phyloP scores from a whole-genome alignment of 2,113 vertebrate species.

The Pangasianodon gigas region DNA sequence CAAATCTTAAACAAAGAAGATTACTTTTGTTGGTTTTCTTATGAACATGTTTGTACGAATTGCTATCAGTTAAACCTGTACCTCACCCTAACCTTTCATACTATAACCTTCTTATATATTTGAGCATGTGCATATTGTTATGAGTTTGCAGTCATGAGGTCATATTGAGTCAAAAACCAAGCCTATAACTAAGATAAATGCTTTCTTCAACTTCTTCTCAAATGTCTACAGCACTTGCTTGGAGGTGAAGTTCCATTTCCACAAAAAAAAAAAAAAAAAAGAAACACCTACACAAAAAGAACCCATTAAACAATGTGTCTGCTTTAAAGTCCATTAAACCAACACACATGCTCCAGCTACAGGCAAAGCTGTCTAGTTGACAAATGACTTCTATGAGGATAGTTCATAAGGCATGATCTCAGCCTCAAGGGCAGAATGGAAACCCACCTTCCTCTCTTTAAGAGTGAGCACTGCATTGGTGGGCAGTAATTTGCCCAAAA shows the following conservation, averaged over 20 bases:
- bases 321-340: slow-evolving; percentile 21
- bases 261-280: neutral
- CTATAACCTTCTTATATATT: neutral
- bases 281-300: neutral
- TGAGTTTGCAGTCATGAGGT: too few species aligned
- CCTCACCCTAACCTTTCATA: too few species aligned
- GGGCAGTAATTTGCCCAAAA: neutral
- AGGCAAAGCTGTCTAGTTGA: slow-evolving; percentile 29
- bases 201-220: neutral
- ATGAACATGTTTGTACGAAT: too few species aligned
- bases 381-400: slow-evolving; percentile 7
- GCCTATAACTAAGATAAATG: neutral
- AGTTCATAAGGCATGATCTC: slow-evolving; percentile 5
- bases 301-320: slow-evolving; percentile 6
- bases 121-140: neutral
- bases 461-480: neutral
- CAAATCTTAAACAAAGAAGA: too few species aligned
- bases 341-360: neutral
- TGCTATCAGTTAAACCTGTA: too few species aligned
- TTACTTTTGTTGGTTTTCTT: too few species aligned
- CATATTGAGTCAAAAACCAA: neutral
- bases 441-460: slow-evolving; percentile 3
- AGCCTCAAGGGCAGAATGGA: neutral
- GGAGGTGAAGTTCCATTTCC: neutral
- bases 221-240: neutral